These are phyloP conservation scores for Struthio camelus DNA, from an alignment of 2,113 vertebrate species.

Conservation along the genomic window DNA sequence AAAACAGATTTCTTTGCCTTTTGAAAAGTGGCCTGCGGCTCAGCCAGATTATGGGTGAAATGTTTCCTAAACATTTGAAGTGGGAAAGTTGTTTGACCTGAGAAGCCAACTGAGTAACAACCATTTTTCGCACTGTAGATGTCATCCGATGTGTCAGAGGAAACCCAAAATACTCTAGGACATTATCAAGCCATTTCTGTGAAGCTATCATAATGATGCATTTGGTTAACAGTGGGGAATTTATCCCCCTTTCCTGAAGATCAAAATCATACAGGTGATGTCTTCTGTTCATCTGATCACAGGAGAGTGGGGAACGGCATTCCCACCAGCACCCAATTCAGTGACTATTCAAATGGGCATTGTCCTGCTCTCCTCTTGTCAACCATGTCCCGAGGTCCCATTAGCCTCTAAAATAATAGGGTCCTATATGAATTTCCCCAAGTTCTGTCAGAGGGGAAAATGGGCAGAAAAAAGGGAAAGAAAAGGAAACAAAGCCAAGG, in stretches of 20 bases:
- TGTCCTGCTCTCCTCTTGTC: background rate
- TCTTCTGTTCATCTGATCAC: background rate
- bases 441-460: background rate
- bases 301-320: background rate
- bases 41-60: background rate
- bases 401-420: background rate
- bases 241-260: background rate
- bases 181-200: background rate
- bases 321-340: background rate
- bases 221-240: background rate
- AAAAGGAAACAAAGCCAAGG: background rate
- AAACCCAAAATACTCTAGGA: background rate
- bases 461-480: background rate
- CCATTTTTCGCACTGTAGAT: background rate
- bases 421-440: background rate
- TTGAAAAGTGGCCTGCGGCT: background rate
- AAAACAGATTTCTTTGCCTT: background rate
- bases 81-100: background rate
- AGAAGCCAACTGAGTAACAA: background rate
- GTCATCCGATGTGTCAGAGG: background rate
- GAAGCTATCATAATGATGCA: background rate
- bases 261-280: background rate
- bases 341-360: background rate
- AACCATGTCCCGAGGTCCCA: background rate
- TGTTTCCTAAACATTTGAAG: background rate